Evolutionary conservation across 2,888 invertebrate genomes (phyloP).

Genomic region (Fragum sueziense): DNA sequence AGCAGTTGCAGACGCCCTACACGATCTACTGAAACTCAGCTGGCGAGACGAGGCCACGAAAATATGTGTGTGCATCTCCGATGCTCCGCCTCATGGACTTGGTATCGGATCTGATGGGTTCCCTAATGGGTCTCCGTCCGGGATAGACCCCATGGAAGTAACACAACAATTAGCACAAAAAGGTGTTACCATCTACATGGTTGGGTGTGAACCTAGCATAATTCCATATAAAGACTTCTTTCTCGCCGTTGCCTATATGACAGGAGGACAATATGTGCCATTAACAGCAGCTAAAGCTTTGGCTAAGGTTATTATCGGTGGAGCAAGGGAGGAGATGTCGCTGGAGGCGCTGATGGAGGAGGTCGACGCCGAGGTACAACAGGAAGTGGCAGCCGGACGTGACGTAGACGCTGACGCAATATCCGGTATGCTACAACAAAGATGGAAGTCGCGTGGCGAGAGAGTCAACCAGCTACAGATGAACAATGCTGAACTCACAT

Average conservation of each 20-base stretch:
- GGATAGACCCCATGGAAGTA: slow-evolving; percentile 75
- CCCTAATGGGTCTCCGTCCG: slow-evolving; percentile 76
- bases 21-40: slow-evolving; percentile 73
- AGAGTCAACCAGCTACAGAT: slow-evolving; percentile 59
- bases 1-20: slow-evolving; percentile 78
- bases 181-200: slow-evolving; percentile 75
- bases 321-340: slow-evolving; percentile 78
- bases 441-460: slow-evolving; percentile 55
- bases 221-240: slow-evolving; percentile 76
- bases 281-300: slow-evolving; percentile 71
- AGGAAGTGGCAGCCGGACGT: slow-evolving; percentile 61
- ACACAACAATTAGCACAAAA: slow-evolving; percentile 73
- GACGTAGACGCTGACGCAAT: slow-evolving; percentile 65
- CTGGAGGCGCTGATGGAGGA: slow-evolving; percentile 76
- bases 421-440: slow-evolving; percentile 52
- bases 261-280: slow-evolving; percentile 80
- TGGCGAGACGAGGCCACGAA: slow-evolving; percentile 78
- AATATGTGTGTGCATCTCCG: slow-evolving; percentile 76
- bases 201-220: slow-evolving; percentile 77
- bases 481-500: slow-evolving; percentile 51
- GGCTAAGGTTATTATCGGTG: slow-evolving; percentile 75
- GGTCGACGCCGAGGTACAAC: slow-evolving; percentile 70
- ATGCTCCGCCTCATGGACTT: slow-evolving; percentile 80
- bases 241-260: slow-evolving; percentile 73
- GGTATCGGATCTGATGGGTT: slow-evolving; percentile 65